These are phyloP conservation scores for Notolabrus celidotus DNA, from an alignment of 2,797 vertebrate genomes.

Conservation along the genomic window DNA sequence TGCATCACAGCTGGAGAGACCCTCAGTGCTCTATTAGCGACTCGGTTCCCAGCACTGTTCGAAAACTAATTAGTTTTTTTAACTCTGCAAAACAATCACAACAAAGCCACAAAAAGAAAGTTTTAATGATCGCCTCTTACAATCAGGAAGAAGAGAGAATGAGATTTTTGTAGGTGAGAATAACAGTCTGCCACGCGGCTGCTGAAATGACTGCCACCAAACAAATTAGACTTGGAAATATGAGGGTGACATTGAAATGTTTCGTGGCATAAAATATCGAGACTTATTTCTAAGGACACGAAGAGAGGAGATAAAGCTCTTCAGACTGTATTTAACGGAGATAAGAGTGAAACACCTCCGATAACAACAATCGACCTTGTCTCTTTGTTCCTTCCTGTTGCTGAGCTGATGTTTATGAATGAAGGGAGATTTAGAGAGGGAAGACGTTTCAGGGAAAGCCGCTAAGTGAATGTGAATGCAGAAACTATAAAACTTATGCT, in stretches of 20 bases:
- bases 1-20: slow-evolving; percentile 50
- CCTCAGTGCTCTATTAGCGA: slow-evolving; percentile 22
- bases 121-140: slow-evolving; percentile 55
- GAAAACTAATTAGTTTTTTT: slow-evolving; percentile 52
- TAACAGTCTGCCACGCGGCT: slow-evolving; percentile 33
- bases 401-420: slow-evolving; percentile 29
- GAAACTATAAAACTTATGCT: background rate
- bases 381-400: slow-evolving; percentile 5
- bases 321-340: slow-evolving; percentile 37
- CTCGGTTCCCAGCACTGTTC: slow-evolving; percentile 19
- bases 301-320: slow-evolving; percentile 32
- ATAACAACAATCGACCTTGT: slow-evolving; percentile 51
- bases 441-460: slow-evolving; percentile 17
- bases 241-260: slow-evolving; percentile 59
- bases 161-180: slow-evolving; percentile 55
- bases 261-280: slow-evolving; percentile 41
- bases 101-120: background rate
- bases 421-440: slow-evolving; percentile 12
- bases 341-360: slow-evolving; percentile 29
- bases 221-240: slow-evolving; percentile 59
- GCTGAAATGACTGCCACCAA: slow-evolving; percentile 39
- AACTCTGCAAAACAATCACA: slow-evolving; percentile 38
- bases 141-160: slow-evolving; percentile 60
- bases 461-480: background rate
- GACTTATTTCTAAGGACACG: slow-evolving; percentile 34